These are phyloP conservation scores for Beroe ovata DNA, from an alignment of 37 sponge, comb jelly and placozoan species.

Conservation along the genomic window DNA sequence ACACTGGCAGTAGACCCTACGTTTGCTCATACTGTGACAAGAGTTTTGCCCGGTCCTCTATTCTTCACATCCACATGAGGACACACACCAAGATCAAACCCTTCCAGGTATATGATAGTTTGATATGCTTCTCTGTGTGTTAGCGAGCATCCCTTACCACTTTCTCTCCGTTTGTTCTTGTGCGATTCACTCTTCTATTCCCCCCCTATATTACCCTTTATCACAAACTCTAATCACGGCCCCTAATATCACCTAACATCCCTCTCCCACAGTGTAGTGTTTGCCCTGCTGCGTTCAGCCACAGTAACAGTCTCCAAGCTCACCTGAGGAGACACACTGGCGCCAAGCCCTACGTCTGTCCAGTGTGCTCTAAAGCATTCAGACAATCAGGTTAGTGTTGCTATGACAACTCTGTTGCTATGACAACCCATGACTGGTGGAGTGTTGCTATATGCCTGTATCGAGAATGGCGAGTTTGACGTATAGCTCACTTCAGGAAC, in stretches of 20 bases:
- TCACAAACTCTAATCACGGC: no score
- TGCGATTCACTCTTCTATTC: no score
- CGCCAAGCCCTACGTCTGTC: slow-evolving; percentile 62
- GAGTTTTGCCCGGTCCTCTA: slow-evolving; percentile 45
- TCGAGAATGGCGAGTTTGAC: no score
- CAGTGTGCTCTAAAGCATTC: slow-evolving; percentile 63
- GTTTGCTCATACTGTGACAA: slow-evolving; percentile 60
- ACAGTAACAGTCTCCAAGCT: slow-evolving; percentile 56
- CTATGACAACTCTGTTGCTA: neutral
- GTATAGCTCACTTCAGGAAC: no score
- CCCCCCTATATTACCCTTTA: no score
- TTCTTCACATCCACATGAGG: slow-evolving; percentile 66
- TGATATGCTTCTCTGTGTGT: no score
- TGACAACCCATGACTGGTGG: neutral
- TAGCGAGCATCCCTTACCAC: no score
- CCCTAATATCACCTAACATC: no score
- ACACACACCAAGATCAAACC: slow-evolving; percentile 68
- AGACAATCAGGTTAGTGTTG: slow-evolving; percentile 27
- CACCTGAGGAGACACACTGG: slow-evolving; percentile 55
- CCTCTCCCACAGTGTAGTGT: slow-evolving; percentile 48
- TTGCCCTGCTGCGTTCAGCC: slow-evolving; percentile 48
- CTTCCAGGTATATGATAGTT: slow-evolving; percentile 17
- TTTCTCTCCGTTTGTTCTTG: no score
- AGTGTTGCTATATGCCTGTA: no score
- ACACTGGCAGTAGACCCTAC: slow-evolving; percentile 62